Evolutionary conservation across 2,113 vertebrate species (phyloP), one percentile per base, ranked within the genome.

Genomic region (Engystomops pustulosus): DNA sequence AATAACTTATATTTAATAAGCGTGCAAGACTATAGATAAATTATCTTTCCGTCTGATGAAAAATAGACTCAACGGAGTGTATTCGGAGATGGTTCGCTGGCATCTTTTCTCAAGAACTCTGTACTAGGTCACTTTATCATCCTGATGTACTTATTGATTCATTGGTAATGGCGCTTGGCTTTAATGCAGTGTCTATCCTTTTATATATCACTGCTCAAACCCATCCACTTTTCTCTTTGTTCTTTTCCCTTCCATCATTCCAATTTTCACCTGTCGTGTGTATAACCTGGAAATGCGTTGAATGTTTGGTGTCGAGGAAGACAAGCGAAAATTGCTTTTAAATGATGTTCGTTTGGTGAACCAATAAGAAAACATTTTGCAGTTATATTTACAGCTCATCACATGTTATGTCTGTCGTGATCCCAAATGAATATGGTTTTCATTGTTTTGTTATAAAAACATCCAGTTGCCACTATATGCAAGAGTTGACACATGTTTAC

Each of bases 301-400:
- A 3, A 47, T 74, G 44, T 49, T 18, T 74, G 45, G 45, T 55
- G 30, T 58, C 45, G 23, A 20, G 20, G 18, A 20, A 47, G 49
- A 81, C 68, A 71, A 58, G 49, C 41, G 49, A 72, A 80, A 36
- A 81, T 81, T 72, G 36, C 30, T n/a, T 72, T n/a, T 72, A 72
- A 51, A 69, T 69, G 23, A 17, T 70, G 23, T 36, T 8, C 17
- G 15, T 49, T 47, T 18, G 49, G 27, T 49, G 23, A 74, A 25
- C 36, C 53, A n/a, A 25, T 47, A 25, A 14, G 12, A 47, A 51
- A 30, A 15, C 14, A 23, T 77, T 23, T 18, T 58, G 10, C 0
- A 36, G 58, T 58, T 58, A 17, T 7, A 38, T 20, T 20, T n/a
- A 3, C 6, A 6, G 3, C 12, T n/a, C 58, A 32, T 34, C 49